Percentiles rank a stretch among this genome's conserved stretches.
Evolutionary conservation across 2,113 vertebrate species (phyloP).

Genomic region (Hyaena hyaena): DNA sequence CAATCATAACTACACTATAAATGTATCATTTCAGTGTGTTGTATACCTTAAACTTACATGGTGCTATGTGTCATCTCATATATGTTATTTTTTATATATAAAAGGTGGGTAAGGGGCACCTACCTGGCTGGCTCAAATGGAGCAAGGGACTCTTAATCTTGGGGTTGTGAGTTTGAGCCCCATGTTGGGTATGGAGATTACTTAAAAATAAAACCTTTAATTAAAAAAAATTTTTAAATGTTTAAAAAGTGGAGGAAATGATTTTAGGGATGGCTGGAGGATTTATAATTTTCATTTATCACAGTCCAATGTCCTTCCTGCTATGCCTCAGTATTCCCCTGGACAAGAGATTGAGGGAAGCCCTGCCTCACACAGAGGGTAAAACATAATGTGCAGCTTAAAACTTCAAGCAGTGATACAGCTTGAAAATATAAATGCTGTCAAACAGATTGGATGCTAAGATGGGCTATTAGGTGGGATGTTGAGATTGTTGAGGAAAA

Average conservation of each 20-base stretch:
- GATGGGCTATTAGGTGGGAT: background rate
- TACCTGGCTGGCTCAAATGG: no score
- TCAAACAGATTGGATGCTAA: conserved; percentile 34
- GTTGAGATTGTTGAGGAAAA: conserved; percentile 23
- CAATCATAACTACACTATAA: background rate
- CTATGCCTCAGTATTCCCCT: background rate
- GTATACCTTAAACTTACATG: background rate
- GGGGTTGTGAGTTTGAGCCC: no score
- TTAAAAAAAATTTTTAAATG: no score
- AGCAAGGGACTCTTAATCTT: no score
- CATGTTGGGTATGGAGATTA: no score
- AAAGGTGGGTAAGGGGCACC: no score
- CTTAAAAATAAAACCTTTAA: no score
- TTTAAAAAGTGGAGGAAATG: background rate
- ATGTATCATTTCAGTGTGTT: background rate
- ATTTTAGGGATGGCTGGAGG: background rate
- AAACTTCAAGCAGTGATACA: conserved; percentile 1
- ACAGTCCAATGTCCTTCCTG: conserved; percentile 10
- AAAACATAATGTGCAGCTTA: background rate
- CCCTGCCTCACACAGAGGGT: background rate
- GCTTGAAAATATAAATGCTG: conserved; percentile 18
- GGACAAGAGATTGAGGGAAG: background rate
- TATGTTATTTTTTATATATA: background rate
- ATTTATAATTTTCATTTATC: background rate
- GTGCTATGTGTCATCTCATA: background rate